phyloP scores from a whole-genome alignment of 2,888 invertebrate genomes.

The Eupelmus urozonus region DNA sequence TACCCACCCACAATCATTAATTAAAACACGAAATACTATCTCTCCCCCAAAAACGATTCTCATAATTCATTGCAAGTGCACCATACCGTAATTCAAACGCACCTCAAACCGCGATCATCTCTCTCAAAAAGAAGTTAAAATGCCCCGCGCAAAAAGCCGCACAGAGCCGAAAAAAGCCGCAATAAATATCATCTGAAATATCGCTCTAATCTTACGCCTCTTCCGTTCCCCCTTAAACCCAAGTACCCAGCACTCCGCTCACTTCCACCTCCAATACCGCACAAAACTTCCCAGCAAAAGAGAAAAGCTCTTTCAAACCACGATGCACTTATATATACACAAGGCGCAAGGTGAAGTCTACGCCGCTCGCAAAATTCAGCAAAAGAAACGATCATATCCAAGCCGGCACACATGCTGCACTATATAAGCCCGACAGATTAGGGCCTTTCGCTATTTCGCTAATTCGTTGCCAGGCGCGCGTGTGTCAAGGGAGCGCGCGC shows the following conservation, averaged over 20 bases:
- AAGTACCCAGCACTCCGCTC: not conserved
- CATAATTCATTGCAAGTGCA: too few relatives aligned
- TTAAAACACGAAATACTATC: too few relatives aligned
- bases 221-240: conserved; percentile 43
- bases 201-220: conserved; percentile 40
- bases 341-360: conserved; percentile 10
- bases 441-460: conserved; percentile 36
- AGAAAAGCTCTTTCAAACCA: not conserved
- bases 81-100: too few relatives aligned
- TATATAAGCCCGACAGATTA: conserved; percentile 28
- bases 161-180: conserved; percentile 4
- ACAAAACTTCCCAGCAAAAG: not conserved
- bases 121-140: not conserved
- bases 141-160: conserved; percentile 3
- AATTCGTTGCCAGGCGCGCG: conserved; percentile 57
- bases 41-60: too few relatives aligned
- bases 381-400: too few relatives aligned
- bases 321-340: not conserved
- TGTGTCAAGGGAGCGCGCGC: too few relatives aligned
- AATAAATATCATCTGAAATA: conserved; percentile 43
- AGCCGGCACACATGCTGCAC: too few relatives aligned
- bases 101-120: too few relatives aligned
- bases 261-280: not conserved
- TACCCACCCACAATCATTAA: too few relatives aligned
- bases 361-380: too few relatives aligned